phyloP scores from a whole-genome alignment of 2,888 invertebrate species.

The Heteromurus nitidus region DNA sequence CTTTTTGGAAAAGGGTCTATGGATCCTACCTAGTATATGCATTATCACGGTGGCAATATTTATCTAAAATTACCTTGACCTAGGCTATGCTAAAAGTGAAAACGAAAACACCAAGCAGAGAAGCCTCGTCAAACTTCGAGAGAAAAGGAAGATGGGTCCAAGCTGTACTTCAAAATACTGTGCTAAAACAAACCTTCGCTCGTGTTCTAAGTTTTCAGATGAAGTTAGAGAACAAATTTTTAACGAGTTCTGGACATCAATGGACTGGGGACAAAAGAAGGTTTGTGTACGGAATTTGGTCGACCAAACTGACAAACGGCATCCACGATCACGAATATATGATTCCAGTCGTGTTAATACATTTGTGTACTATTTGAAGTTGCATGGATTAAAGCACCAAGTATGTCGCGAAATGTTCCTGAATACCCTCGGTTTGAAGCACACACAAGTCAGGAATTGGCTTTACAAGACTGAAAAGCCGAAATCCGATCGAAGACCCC shows the following conservation, averaged over 20 bases:
- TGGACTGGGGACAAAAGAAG: neutral
- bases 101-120: neutral
- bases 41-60: no score
- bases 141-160: neutral
- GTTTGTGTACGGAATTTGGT: neutral
- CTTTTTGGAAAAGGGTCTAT: no score
- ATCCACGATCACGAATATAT: no score
- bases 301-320: neutral
- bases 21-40: no score
- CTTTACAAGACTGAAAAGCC: neutral
- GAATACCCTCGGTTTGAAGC: conserved; percentile 15
- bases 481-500: neutral
- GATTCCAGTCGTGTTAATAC: neutral
- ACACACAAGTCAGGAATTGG: conserved; percentile 16
- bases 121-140: neutral
- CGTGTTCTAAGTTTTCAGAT: neutral
- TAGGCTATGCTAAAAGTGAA: neutral
- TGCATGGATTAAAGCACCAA: neutral
- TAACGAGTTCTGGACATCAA: conserved; percentile 3
- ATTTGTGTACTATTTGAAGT: conserved; percentile 3
- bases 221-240: neutral
- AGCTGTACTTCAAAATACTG: neutral
- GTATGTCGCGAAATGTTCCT: conserved; percentile 49
- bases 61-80: no score
- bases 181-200: neutral